Evolutionary conservation across 2,797 vertebrate species (phyloP), one percentile per base, ranked within the genome.

Genomic region (Gymnocypris eckloni): DNA sequence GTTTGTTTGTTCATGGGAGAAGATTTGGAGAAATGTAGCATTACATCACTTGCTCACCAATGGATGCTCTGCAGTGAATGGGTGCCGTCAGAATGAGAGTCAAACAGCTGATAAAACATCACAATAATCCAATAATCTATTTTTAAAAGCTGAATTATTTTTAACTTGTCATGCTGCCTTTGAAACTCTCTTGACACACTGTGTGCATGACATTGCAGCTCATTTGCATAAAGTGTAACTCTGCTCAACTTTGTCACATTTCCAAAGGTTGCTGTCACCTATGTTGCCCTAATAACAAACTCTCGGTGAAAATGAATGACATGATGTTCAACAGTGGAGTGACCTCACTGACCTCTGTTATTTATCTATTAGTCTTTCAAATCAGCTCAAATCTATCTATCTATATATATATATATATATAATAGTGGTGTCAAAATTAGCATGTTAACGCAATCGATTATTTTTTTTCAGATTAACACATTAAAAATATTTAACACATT

Each of bases 161-260:
- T 78, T 59, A 59, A 56, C 33, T 22, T 56, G 18, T 22, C 5
- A 39, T 39, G 20, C 75, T 78, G 20, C 52, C 75, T 78, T 78
- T 59, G 52, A 41, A 78, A 59, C 73, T 76, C 70, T 72, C 70
- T 45, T 72, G 71, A 75, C 72, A 33, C 72, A 5, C 8, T 25
- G 20, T 39, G 20, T 78, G 6, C 56, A 79, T 79, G 54, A 59
- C 54, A 25, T 61, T 20, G 52, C 76, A 78, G 13, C 37, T 59
- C 37, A 61, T 79, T 79, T 61, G 33, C 52, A 79, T 79, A 79
- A 79, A 70, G 37, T 20, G 11, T 8, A 69, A 78, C 76, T 61
- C 52, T 9, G 54, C 12, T 39, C 52, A 59, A 59, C 52, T 78
- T 25, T 33, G 37, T 59, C 75, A 13, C 75, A 59, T 78, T 78